Conservation (phyloP, 2,888 invertebrate genomes). For the Glyphotaelius pellucidus region DNA sequence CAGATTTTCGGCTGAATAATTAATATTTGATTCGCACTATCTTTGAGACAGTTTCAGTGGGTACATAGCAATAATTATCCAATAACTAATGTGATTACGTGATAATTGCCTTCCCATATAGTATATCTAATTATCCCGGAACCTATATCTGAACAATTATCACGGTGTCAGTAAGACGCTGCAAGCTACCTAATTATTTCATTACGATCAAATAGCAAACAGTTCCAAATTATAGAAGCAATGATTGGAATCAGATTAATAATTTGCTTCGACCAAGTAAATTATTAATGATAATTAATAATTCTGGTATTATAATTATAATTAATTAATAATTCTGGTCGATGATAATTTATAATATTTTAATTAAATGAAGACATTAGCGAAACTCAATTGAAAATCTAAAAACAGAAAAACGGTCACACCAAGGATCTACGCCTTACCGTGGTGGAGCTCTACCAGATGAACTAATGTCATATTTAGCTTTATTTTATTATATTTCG, state of each 20-base stretch:
- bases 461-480: too few species aligned
- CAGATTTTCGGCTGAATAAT: not conserved
- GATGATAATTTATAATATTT: too few species aligned
- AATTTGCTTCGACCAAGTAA: too few species aligned
- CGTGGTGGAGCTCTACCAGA: too few species aligned
- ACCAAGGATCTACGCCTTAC: too few species aligned
- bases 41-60: not conserved
- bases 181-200: not conserved
- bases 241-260: not conserved
- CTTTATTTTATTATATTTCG: too few species aligned
- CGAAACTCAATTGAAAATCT: too few species aligned
- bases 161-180: not conserved
- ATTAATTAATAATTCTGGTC: too few species aligned
- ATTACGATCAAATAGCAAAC: not conserved
- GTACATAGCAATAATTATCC: not conserved
- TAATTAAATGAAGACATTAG: too few species aligned
- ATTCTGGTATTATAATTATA: too few species aligned
- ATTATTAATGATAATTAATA: too few species aligned
- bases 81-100: not conserved
- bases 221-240: not conserved
- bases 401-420: too few species aligned
- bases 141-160: not conserved
- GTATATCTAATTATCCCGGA: not conserved
- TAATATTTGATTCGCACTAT: not conserved
- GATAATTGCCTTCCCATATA: not conserved